Evolutionary conservation across 2,113 vertebrate species (phyloP), one percentile per base, ranked within the genome.

Genomic region (Ochotona curzoniae): DNA sequence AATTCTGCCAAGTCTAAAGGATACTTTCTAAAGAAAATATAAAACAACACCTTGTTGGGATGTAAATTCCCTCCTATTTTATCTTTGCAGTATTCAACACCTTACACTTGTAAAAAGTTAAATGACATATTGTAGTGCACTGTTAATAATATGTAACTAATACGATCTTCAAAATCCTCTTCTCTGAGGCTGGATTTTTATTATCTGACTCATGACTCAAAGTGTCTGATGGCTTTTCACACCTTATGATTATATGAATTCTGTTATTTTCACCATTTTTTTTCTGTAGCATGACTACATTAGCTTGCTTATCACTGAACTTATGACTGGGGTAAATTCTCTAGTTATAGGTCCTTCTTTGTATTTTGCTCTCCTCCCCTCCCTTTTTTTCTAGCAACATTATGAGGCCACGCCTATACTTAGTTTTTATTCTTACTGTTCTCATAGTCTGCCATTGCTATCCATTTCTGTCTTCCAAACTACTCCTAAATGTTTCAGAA

Each of bases 171-270:
- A 32, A 66, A 75, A 92, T 78, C 54, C 57, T 84, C 44, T 84
- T 64, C 64, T 67, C 26, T 67, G 20, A 20, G 32, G 28, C 30
- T 81, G 26, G 35, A 64, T 78, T 91, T 44, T 82, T 82, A 67
- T 80, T 51, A 64, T 18, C 5, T 57, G 54, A 44, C 38, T 44
- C 38, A 44, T 44, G 38, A 25, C 44, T 63, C 57, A 76, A 51
- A 78, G 30, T 78, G 61, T 32, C 35, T 83, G 75, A 64, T 3
- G 78, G 26, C 8, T 7, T 30, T 67, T 57, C 23, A 67, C 25
- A 91, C 78, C 74, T 79, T 49, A 89, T 79, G 12, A 60, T 70
- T 89, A n/a, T 38, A 51, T 32, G 44, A n/a, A 85, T 79, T 54
- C 8, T 2, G 10, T 60, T 32, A 35, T 74, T 91, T 88, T 87